Conservation (phyloP, 2,113 vertebrate species). For the Leptocoma aspasia region DNA sequence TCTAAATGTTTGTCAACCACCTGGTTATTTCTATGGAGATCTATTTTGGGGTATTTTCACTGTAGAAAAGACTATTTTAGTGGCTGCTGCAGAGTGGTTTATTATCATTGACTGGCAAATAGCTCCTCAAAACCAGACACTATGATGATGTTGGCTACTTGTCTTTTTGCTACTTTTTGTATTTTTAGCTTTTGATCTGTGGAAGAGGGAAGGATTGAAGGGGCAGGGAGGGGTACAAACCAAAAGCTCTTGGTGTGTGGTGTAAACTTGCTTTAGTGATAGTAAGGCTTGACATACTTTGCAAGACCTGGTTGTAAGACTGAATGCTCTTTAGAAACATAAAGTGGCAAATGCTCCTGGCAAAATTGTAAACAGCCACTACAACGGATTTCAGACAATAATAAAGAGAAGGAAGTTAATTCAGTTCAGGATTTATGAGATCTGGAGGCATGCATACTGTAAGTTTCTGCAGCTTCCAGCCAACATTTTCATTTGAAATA, state of each 20-base stretch:
- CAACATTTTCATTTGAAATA: conserved; percentile 51
- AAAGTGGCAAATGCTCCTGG: not conserved
- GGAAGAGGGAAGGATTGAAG: not conserved
- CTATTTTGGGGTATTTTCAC: not conserved
- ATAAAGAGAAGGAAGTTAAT: not conserved
- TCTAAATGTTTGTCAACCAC: not conserved
- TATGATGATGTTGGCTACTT: not conserved
- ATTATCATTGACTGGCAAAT: not conserved
- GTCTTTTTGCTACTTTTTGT: not conserved
- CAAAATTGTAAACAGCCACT: not conserved
- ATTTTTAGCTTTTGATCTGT: not conserved
- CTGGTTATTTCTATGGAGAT: not conserved
- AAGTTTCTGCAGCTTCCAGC: conserved; percentile 14
- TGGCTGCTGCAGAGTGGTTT: not conserved
- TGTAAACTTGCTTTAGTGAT: not conserved
- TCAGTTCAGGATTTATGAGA: not conserved
- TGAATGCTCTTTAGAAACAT: not conserved
- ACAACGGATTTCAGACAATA: not conserved
- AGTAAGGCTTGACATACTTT: not conserved
- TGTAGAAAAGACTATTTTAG: not conserved
- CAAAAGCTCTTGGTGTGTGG: not conserved
- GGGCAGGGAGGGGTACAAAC: fast-evolving
- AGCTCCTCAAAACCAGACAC: not conserved
- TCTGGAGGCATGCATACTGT: not conserved
- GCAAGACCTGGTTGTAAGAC: not conserved